phyloP scores from a whole-genome alignment of 2,113 vertebrate genomes.

The Notothenia coriiceps region DNA sequence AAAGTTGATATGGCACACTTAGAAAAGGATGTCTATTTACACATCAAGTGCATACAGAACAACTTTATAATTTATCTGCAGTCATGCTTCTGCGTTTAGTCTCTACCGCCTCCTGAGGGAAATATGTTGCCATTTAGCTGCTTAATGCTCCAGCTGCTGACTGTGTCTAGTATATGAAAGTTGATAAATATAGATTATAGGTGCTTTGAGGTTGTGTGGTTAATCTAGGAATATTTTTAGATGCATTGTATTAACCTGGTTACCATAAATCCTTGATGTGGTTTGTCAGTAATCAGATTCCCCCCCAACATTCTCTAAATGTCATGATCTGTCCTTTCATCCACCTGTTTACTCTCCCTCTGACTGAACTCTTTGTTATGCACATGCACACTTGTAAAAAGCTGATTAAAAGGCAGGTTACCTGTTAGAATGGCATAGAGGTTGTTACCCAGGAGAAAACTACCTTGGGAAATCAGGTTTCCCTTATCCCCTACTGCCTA shows the following conservation, averaged over 20 bases:
- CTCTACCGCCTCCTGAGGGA: neutral
- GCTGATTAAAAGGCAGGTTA: neutral
- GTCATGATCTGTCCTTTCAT: neutral
- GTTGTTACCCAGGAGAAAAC: constrained; percentile 22
- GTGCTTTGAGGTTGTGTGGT: neutral
- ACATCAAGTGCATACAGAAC: neutral
- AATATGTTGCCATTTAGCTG: neutral
- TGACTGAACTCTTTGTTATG: constrained; percentile 16
- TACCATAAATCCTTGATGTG: neutral
- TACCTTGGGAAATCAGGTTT: constrained; percentile 43
- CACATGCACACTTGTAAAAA: constrained; percentile 11
- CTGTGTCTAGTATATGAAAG: neutral
- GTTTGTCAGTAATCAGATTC: neutral
- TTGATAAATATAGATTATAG: neutral
- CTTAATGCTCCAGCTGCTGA: neutral
- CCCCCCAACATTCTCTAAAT: neutral
- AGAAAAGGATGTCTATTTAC: neutral
- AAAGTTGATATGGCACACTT: neutral
- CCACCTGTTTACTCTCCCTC: neutral
- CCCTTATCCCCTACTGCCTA: constrained; percentile 11
- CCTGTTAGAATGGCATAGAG: neutral
- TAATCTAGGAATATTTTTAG: neutral
- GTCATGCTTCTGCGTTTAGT: neutral
- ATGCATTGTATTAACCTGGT: neutral
- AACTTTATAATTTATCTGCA: neutral